These are phyloP conservation scores for Drosophila hamatofila DNA, from an alignment of 2,888 invertebrate species.

Conservation along the genomic window DNA sequence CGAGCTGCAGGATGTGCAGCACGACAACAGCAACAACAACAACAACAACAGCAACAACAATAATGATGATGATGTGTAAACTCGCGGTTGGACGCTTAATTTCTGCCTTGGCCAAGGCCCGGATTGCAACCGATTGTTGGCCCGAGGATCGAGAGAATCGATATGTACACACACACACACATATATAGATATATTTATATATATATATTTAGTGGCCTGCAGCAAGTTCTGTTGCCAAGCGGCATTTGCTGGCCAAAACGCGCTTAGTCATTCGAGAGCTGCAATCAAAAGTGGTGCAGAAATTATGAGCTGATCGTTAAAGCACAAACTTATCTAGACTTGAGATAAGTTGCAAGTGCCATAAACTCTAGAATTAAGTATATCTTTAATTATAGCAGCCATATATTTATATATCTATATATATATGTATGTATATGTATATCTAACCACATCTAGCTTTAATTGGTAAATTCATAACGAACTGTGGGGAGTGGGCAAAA, in stretches of 20 bases:
- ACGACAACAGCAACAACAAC: conserved; percentile 48
- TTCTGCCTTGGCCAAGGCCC: conserved; percentile 74
- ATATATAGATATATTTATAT: not conserved
- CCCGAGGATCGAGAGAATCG: conserved; percentile 9
- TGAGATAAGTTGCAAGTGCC: conserved; percentile 5
- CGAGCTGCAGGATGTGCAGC: conserved; percentile 63
- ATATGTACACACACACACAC: conserved; percentile 7
- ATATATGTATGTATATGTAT: too few species aligned
- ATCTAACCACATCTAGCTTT: not conserved
- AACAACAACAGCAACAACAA: conserved; percentile 60
- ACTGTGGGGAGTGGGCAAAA: conserved; percentile 22
- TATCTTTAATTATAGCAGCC: conserved; percentile 6
- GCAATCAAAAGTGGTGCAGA: conserved; percentile 51
- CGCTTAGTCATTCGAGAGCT: conserved; percentile 46
- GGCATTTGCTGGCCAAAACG: conserved; percentile 28
- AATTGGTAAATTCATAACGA: not conserved
- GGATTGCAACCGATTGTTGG: conserved; percentile 30
- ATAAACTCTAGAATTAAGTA: conserved; percentile 3
- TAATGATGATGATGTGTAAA: conserved; percentile 81
- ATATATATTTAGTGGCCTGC: not conserved
- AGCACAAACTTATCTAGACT: conserved; percentile 19
- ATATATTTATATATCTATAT: too few species aligned
- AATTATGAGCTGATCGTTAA: conserved; percentile 42
- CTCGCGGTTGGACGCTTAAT: conserved; percentile 80
- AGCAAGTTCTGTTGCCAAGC: conserved; percentile 49